Percentiles rank a stretch among this genome's conserved stretches.
phyloP scores from a whole-genome alignment of 2,797 vertebrate genomes.

The Falco concolor region DNA sequence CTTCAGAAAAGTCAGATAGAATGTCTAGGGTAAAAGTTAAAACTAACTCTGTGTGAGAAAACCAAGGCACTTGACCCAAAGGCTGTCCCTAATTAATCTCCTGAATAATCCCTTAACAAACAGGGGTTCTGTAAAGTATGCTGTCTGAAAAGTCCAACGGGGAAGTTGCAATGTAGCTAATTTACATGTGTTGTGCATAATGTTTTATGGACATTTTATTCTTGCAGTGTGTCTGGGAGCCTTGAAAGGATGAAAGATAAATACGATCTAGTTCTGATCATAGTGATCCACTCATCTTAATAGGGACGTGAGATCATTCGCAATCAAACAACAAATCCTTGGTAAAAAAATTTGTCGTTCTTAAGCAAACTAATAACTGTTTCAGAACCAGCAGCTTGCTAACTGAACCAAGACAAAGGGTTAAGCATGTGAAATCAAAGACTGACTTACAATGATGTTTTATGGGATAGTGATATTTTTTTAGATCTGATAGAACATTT shows the following conservation, averaged over 20 bases:
- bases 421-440: background rate
- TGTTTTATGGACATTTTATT: background rate
- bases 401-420: background rate
- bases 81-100: background rate
- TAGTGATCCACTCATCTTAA: background rate
- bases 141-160: background rate
- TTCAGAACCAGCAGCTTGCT: background rate
- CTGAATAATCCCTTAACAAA: background rate
- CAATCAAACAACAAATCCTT: background rate
- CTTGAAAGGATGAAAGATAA: background rate
- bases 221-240: background rate
- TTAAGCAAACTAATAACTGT: background rate
- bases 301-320: background rate
- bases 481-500: background rate
- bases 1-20: background rate
- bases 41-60: background rate
- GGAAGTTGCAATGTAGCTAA: background rate
- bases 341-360: background rate
- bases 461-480: background rate
- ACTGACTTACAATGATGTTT: background rate
- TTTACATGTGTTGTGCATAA: background rate
- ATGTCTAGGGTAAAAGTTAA: background rate
- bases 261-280: background rate
- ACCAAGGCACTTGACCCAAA: background rate
- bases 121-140: background rate